Evolutionary conservation across 2,888 invertebrate genomes (phyloP).

Genomic region (Asteroscopus sphinx): DNA sequence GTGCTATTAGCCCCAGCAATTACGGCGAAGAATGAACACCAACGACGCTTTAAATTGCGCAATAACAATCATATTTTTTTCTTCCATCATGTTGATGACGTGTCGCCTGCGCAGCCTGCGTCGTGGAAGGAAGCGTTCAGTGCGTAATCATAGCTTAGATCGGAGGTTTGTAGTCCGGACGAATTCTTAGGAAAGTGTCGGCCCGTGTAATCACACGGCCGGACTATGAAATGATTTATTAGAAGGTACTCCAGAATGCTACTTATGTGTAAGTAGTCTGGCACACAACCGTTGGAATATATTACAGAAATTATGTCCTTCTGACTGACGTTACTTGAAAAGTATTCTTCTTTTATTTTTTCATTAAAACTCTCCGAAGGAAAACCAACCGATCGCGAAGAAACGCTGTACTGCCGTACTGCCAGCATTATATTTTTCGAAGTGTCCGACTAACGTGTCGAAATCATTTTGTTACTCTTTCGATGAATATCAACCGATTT

Average conservation of each 20-base stretch:
- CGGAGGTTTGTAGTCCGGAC: constrained; percentile 41
- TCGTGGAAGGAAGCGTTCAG: constrained; percentile 36
- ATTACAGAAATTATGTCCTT: neutral
- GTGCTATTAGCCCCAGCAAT: constrained; percentile 59
- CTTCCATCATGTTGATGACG: constrained; percentile 55
- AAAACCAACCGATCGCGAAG: no score
- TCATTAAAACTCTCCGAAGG: no score
- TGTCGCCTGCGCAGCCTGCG: constrained; percentile 33
- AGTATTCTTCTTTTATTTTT: no score
- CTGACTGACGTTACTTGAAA: no score
- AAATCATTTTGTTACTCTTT: neutral
- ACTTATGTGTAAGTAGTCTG: no score
- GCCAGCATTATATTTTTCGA: no score
- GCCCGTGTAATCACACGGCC: constrained; percentile 58
- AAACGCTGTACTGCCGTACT: no score
- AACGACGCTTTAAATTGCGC: constrained; percentile 59
- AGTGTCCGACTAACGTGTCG: no score
- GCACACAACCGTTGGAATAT: neutral
- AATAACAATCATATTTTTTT: constrained; percentile 54
- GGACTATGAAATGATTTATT: constrained; percentile 46
- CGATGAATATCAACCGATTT: constrained; percentile 2
- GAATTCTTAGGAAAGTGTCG: constrained; percentile 60
- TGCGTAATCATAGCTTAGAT: constrained; percentile 56
- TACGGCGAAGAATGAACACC: constrained; percentile 58
- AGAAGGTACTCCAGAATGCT: constrained; percentile 14